Evolutionary conservation across 1,140 invertebrate genomes (phyloP).

Genomic region (Aporrectodea caliginosa): DNA sequence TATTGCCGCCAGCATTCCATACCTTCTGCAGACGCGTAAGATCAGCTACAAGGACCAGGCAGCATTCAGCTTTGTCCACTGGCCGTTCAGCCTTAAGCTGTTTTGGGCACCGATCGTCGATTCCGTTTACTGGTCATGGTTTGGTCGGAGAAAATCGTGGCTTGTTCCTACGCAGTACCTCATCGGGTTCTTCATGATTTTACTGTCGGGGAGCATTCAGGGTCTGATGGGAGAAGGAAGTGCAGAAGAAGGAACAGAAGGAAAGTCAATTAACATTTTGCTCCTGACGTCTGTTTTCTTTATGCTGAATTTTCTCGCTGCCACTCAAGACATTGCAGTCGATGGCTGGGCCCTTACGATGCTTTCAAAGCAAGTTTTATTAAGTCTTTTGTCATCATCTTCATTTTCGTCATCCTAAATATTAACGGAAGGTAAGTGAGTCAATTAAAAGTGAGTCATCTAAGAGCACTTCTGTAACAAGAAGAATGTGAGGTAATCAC

Average conservation of each 20-base stretch:
- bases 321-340: constrained; percentile 98
- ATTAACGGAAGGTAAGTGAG: too few species aligned
- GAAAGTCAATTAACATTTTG: constrained; percentile 69
- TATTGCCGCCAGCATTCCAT: constrained; percentile 85
- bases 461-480: too few species aligned
- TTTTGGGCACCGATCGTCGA: constrained; percentile 98
- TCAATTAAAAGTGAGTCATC: too few species aligned
- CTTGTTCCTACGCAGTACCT: constrained; percentile 83
- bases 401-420: too few species aligned
- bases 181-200: constrained; percentile 73
- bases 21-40: constrained; percentile 85
- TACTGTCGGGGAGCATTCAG: constrained; percentile 71
- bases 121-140: constrained; percentile 72
- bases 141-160: constrained; percentile 96
- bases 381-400: constrained; percentile 13
- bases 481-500: too few species aligned
- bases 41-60: constrained; percentile 66
- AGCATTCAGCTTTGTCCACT: constrained; percentile 95
- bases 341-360: constrained; percentile 99
- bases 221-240: constrained; percentile 63
- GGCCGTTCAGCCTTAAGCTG: constrained; percentile 93
- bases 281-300: constrained; percentile 84
- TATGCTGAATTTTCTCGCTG: constrained; percentile 87
- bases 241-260: constrained; percentile 33
- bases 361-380: constrained; percentile 71